Conservation (phyloP, 1,140 invertebrate species). For the Drosophila quadrilineata region DNA sequence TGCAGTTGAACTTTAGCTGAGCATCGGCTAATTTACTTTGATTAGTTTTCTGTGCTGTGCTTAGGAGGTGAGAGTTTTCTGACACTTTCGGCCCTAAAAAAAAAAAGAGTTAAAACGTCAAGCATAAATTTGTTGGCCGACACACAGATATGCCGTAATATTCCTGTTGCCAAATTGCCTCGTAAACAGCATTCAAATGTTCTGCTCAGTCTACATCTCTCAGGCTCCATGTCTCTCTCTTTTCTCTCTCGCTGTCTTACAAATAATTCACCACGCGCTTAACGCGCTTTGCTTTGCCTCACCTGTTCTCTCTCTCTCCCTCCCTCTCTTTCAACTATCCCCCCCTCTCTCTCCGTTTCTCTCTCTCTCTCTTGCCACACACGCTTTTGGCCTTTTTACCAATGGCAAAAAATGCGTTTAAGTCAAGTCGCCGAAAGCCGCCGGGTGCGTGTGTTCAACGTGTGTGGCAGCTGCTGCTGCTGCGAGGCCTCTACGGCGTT, state of each 20-base stretch:
- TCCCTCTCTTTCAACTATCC: too few relatives aligned
- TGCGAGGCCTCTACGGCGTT: conserved; percentile 50
- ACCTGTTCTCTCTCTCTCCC: conserved; percentile 13
- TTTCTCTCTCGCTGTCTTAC: conserved; percentile 39
- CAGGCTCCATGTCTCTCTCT: neutral
- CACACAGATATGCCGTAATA: conserved; percentile 23
- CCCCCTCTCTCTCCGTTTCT: too few relatives aligned
- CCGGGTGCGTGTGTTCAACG: conserved; percentile 49
- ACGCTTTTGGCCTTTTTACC: conserved; percentile 23
- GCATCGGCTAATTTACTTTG: too few relatives aligned
- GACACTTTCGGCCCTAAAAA: neutral
- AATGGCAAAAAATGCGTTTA: conserved; percentile 70
- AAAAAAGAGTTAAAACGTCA: neutral
- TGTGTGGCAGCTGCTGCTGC: conserved; percentile 70
- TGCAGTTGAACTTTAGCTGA: too few relatives aligned
- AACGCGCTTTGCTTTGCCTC: conserved; percentile 31
- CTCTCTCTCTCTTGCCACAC: neutral
- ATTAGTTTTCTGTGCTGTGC: conserved; percentile 1
- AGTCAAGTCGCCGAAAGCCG: conserved; percentile 68
- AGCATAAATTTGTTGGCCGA: conserved; percentile 30
- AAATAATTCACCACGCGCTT: conserved; percentile 62
- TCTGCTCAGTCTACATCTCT: conserved; percentile 1
- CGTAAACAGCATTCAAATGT: conserved; percentile 40
- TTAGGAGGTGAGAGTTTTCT: conserved; percentile 18
- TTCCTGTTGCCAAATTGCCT: conserved; percentile 40